Evolutionary conservation across 2,113 vertebrate genomes (phyloP).

Genomic region (Paedocypris sp.): DNA sequence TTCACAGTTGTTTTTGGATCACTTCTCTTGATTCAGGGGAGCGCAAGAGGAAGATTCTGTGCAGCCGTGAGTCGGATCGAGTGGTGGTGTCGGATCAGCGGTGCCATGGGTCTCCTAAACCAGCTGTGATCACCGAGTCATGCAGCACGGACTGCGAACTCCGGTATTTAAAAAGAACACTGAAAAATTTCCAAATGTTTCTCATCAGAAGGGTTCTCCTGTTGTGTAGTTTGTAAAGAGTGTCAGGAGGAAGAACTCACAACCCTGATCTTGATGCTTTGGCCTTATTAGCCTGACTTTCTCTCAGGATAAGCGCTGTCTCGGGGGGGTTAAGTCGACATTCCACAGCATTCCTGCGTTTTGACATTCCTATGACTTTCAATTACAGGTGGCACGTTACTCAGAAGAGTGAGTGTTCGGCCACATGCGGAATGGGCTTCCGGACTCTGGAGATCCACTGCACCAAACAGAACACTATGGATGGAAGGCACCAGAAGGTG

Average conservation of each 20-base stretch:
- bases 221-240: too few relatives aligned
- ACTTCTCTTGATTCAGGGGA: conserved; percentile 63
- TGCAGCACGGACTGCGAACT: conserved; percentile 89
- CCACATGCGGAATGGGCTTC: conserved; percentile 82
- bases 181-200: not conserved
- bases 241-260: too few relatives aligned
- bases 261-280: too few relatives aligned
- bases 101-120: conserved; percentile 72
- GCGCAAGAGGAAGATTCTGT: conserved; percentile 76
- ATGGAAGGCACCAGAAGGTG: conserved; percentile 79
- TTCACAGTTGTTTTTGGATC: too few relatives aligned
- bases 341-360: too few relatives aligned
- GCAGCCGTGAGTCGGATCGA: conserved; percentile 82
- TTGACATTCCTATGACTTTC: not conserved
- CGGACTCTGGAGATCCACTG: conserved; percentile 83
- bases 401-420: conserved; percentile 81
- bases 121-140: conserved; percentile 68
- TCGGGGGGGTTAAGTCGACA: too few relatives aligned
- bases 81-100: conserved; percentile 90
- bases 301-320: too few relatives aligned
- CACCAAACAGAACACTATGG: conserved; percentile 69
- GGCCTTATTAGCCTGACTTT: too few relatives aligned
- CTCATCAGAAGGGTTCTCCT: not conserved
- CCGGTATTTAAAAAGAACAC: conserved; percentile 53
- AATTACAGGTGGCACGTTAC: conserved; percentile 76